Evolutionary conservation across 2,113 vertebrate genomes (phyloP), one percentile per base, ranked within the genome.

Genomic region (Otis tarda): DNA sequence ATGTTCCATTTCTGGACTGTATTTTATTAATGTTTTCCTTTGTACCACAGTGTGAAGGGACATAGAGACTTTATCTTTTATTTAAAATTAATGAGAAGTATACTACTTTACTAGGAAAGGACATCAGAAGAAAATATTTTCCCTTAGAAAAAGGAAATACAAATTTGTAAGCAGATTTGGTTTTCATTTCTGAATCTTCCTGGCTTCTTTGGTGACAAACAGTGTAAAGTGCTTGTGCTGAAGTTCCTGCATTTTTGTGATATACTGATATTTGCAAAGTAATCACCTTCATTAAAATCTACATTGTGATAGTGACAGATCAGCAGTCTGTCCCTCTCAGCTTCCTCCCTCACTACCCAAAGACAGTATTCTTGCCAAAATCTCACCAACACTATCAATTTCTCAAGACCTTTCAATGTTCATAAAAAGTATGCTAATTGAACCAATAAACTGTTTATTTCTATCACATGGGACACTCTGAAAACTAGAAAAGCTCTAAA

Each of bases 11-110:
- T 87, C 43, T 78, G 71, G 21, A 70, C 7, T 43, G 9, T 35
- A 64, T 56, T 81, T 95, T 94, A 67, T 80, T 83, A 88, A 59
- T 85, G 25, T 75, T 90, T 85, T 86, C 16, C 67, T 95, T 81
- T 94, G 39, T 74, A 68, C 4, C 24, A 73, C 5, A 55, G 14
- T 77, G 21, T 77, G 50, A 93, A 83, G 52, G 50, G 30, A 49
- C 21, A 74, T 39, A 47, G 39, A 65, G 7, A 28, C 77, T 94
- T 90, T 83, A 73, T 85, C 15, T 84, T 87, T 71, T 65, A 59
- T 95, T 89, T 85, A 43, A 87, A 95, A 91, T 83, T 93, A 75
- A 78, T 87, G 43, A 91, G 18, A 7, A 61, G 4, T 43, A n/a
- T 60, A 52, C 60, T 86, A 39, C 12, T 87, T 78, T 37, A 39